Conservation (phyloP, 1,140 invertebrate species). For the Helicoverpa armigera region DNA sequence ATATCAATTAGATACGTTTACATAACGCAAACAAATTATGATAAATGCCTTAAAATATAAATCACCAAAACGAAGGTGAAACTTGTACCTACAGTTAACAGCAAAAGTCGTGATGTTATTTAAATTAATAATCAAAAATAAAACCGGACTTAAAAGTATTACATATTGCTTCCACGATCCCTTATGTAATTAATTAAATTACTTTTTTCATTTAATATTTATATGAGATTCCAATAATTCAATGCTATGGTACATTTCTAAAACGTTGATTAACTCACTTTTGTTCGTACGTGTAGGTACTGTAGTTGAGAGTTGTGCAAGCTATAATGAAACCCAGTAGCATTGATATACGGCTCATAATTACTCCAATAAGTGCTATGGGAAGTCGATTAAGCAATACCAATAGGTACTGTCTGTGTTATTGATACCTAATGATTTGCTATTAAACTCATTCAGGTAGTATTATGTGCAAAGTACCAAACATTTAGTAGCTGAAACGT, state of each 20-base stretch:
- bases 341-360: constrained; percentile 11
- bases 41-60: constrained; percentile 21
- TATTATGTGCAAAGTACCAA: no score
- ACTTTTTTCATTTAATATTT: no score
- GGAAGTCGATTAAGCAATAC: constrained; percentile 11
- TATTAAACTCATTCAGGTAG: no score
- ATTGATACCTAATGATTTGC: constrained; percentile 2
- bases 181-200: no score
- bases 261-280: not conserved
- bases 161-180: no score
- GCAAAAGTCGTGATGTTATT: not conserved
- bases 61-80: not conserved
- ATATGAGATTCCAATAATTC: no score
- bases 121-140: no score
- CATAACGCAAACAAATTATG: constrained; percentile 6
- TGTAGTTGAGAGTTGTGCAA: constrained; percentile 5
- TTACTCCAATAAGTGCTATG: constrained; percentile 7
- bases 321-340: not conserved
- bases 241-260: no score
- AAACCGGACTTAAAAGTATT: no score
- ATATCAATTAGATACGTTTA: no score
- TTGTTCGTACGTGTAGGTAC: not conserved
- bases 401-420: constrained; percentile 9
- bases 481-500: no score
- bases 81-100: not conserved